A percentile compares a stretch with the other conserved stretches of the same genome.
Evolutionary conservation across 1,140 invertebrate genomes (phyloP).

Genomic region (Drosophila miranda): DNA sequence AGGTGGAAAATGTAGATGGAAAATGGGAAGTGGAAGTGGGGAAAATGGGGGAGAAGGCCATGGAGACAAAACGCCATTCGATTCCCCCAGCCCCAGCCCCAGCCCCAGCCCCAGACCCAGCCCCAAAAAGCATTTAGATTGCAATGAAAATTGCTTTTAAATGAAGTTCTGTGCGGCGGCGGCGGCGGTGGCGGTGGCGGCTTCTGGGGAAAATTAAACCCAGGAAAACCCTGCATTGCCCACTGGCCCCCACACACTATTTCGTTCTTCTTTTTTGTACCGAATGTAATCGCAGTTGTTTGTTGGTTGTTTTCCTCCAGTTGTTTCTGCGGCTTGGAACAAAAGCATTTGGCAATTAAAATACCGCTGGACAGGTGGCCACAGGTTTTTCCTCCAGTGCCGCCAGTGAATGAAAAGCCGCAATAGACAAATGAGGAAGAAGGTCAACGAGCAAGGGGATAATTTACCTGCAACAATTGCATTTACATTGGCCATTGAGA

Average conservation of each 20-base stretch:
- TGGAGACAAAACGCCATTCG: conserved; percentile 16
- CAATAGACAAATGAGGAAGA: conserved; percentile 1
- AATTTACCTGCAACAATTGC: too few species aligned
- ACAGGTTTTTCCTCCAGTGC: conserved; percentile 17
- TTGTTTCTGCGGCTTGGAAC: conserved; percentile 43
- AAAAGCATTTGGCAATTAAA: conserved; percentile 67
- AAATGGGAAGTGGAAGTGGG: not conserved
- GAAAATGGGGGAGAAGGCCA: conserved; percentile 45
- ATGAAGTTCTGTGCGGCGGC: conserved; percentile 56
- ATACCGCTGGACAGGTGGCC: conserved; percentile 48
- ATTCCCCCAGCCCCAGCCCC: conserved; percentile 8
- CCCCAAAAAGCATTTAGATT: conserved; percentile 29
- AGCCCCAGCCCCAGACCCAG: not conserved
- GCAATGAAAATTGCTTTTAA: conserved; percentile 76
- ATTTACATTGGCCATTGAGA: too few species aligned
- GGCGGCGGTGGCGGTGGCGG: conserved; percentile 22
- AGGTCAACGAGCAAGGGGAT: conserved; percentile 31
- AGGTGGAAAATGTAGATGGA: too few species aligned
- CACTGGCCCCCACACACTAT: conserved; percentile 28
- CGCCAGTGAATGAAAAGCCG: conserved; percentile 12
- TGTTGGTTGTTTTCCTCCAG: not conserved
- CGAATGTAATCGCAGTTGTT: conserved; percentile 43
- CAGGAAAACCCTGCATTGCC: conserved; percentile 5
- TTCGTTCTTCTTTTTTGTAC: conserved; percentile 7
- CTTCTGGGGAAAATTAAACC: conserved; percentile 25